Evolutionary conservation across 1,140 invertebrate genomes (phyloP).

Genomic region (Microvelia longipes): DNA sequence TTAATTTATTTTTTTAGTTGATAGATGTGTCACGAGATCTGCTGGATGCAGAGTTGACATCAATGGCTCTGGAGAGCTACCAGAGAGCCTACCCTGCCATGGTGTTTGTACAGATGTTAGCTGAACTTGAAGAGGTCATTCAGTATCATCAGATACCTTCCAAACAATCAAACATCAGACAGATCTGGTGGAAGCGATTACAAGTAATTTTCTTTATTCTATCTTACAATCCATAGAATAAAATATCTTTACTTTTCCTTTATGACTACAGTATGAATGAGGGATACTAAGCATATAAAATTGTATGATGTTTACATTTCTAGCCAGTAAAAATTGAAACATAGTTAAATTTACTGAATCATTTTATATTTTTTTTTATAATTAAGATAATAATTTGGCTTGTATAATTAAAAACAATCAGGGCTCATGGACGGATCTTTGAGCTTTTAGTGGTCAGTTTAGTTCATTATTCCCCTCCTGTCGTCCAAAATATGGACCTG

Average conservation of each 20-base stretch:
- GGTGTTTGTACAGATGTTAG: conserved; percentile 91
- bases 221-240: not conserved
- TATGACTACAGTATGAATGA: not conserved
- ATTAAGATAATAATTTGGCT: too few relatives aligned
- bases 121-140: conserved; percentile 94
- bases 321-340: too few relatives aligned
- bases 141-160: conserved; percentile 87
- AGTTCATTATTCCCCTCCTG: too few relatives aligned
- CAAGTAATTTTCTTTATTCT: conserved; percentile 41
- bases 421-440: too few relatives aligned
- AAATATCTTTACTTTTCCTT: not conserved
- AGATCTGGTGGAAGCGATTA: conserved; percentile 91
- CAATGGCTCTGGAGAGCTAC: conserved; percentile 96
- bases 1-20: conserved; percentile 28
- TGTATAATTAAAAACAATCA: too few relatives aligned
- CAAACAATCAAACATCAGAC: conserved; percentile 60
- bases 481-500: too few relatives aligned
- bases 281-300: not conserved
- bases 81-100: conserved; percentile 93
- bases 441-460: too few relatives aligned
- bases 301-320: too few relatives aligned
- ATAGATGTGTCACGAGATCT: conserved; percentile 86
- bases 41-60: conserved; percentile 89
- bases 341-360: too few relatives aligned
- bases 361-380: too few relatives aligned